phyloP scores from a whole-genome alignment of 2,113 vertebrate species.

The Sceloporus tristichus region DNA sequence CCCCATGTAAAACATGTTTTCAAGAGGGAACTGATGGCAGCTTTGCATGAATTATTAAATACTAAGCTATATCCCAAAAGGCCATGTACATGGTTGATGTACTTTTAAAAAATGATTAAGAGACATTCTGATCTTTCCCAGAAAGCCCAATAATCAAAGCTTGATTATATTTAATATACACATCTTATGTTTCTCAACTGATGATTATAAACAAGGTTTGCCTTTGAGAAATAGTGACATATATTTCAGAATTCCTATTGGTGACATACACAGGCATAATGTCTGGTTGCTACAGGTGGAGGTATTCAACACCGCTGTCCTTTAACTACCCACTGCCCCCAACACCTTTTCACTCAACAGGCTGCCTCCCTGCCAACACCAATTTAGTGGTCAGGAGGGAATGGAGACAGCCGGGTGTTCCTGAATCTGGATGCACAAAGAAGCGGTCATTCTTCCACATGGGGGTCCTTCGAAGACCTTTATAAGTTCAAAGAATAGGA shows the following conservation, averaged over 20 bases:
- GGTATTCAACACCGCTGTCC: too few species aligned
- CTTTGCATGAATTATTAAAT: constrained; percentile 26
- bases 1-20: constrained; percentile 6
- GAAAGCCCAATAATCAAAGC: not conserved
- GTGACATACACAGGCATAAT: too few species aligned
- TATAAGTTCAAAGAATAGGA: too few species aligned
- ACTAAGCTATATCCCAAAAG: constrained; percentile 15
- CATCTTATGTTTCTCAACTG: not conserved
- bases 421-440: too few species aligned
- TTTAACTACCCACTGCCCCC: too few species aligned
- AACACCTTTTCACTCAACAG: too few species aligned
- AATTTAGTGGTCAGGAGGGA: too few species aligned
- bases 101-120: not conserved
- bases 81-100: not conserved
- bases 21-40: not conserved
- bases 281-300: too few species aligned
- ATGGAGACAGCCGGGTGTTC: too few species aligned
- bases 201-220: not conserved
- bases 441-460: too few species aligned
- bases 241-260: not conserved
- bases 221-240: not conserved
- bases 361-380: too few species aligned
- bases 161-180: not conserved
- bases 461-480: too few species aligned
- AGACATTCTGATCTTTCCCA: not conserved